Base-by-base conservation (phyloP, 1,140 invertebrate species). In the Aphis craccivora region DNA sequence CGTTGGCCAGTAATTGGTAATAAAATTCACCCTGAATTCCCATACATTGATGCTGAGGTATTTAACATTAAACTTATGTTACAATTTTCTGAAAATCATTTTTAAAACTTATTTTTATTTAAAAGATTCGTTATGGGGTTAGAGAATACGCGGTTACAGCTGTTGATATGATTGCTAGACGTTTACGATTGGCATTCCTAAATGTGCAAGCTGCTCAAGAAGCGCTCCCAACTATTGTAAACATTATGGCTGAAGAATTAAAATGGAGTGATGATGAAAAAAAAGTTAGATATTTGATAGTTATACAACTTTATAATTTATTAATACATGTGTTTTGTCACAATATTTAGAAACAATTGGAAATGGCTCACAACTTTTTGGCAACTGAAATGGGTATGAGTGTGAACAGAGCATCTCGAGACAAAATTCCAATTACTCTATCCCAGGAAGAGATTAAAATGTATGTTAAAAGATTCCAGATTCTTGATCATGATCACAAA, bases 31-130 rank as follows among this genome's bases (percentile, higher is more conserved):
- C 98, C 98, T 30, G 99, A 99, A 95, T 99, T 99, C 95, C 99
- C 99, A 0, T 99, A 99, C 95, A 98, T 99, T 94, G 99, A 99
- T 95, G 99, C 99, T 35, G 99, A 99, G 96, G 98, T 99, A 94
- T 90, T 22, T 30, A 51, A 23, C 40, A 81, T 22, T 48, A 37
- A 30, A 45, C 45, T 45, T 45, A 86, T 45, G 48, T 83, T 51
- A 40, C 30, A 18, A n/a, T n/a, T 45, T 35, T 81, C 1, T 25
- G n/a, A 18, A 35, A 22, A 76, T 76, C 30, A 20, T 30, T 81
- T 8, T n/a, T 25, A 20, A 53, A 83, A 48, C 8, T 45, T 60
- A 91, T 90, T 90, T 43, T 94, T 93, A 93, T 93, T 93, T 95
- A 95, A 48, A 93, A 97, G 97, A 97, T 98, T 94, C 96, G 96